These are phyloP conservation scores for Ornithoptera priamus DNA, from an alignment of 2,888 invertebrate genomes.

Conservation along the genomic window DNA sequence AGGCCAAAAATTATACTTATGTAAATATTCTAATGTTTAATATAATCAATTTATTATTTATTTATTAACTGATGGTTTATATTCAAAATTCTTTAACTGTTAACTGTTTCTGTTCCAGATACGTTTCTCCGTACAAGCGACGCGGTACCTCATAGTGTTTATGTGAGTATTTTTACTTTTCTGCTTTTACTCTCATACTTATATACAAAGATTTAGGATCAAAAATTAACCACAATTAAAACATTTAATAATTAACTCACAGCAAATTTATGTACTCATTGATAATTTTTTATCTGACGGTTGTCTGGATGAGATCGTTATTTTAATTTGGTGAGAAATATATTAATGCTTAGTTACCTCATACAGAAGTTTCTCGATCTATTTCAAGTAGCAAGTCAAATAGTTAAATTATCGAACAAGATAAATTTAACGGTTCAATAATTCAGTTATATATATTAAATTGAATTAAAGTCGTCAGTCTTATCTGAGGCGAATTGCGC, in stretches of 20 bases:
- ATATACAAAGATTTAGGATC: too few relatives aligned
- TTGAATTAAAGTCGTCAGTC: slow-evolving; percentile 14
- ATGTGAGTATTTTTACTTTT: slow-evolving; percentile 4
- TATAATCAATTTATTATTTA: too few relatives aligned
- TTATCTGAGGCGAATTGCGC: slow-evolving; percentile 18
- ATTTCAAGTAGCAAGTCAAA: slow-evolving; percentile 5
- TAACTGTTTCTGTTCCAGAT: slow-evolving; percentile 13
- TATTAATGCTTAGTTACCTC: not conserved
- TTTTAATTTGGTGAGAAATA: too few relatives aligned
- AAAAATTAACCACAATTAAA: too few relatives aligned
- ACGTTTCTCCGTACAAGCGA: not conserved
- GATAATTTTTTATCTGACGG: too few relatives aligned
- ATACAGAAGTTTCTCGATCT: slow-evolving; percentile 14
- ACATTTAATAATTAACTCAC: too few relatives aligned
- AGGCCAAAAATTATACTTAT: too few relatives aligned
- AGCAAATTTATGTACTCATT: too few relatives aligned
- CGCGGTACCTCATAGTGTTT: slow-evolving; percentile 5
- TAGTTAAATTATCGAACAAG: not conserved
- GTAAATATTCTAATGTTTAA: too few relatives aligned
- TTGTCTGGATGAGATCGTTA: too few relatives aligned
- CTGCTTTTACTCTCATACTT: too few relatives aligned
- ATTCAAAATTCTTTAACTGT: not conserved
- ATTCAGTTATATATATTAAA: slow-evolving; percentile 18
- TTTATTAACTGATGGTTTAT: not conserved
- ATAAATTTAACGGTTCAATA: slow-evolving; percentile 13